Evolutionary conservation across 2,113 vertebrate genomes (phyloP).

Genomic region (Boleophthalmus pectinirostris): DNA sequence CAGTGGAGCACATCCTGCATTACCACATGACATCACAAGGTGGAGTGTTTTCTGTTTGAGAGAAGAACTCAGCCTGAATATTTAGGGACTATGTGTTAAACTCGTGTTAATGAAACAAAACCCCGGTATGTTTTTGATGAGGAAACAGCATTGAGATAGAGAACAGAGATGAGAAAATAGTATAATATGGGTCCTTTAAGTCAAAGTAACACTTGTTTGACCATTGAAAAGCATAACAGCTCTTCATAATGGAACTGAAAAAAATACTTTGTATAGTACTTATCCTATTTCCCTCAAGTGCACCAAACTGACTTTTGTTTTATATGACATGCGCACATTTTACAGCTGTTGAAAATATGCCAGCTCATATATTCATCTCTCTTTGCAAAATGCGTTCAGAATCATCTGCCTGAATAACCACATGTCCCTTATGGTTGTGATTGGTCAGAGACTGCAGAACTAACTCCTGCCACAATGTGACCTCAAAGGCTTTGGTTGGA

Average conservation of each 20-base stretch:
- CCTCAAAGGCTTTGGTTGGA: background rate
- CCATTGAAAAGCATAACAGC: background rate
- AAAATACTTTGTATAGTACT: background rate
- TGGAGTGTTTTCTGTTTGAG: too few species aligned
- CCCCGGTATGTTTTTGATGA: too few species aligned
- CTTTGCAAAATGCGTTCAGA: background rate
- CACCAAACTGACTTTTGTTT: background rate
- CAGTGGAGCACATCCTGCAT: too few species aligned
- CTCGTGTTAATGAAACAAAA: too few species aligned
- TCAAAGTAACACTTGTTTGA: background rate
- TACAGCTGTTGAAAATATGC: background rate
- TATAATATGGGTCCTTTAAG: background rate
- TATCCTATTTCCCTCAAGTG: background rate
- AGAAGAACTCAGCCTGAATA: too few species aligned
- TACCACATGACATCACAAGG: too few species aligned
- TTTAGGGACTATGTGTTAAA: too few species aligned
- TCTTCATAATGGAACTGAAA: background rate
- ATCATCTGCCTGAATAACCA: background rate
- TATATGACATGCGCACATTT: background rate
- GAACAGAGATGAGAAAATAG: too few species aligned
- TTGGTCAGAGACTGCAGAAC: background rate
- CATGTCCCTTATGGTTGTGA: background rate
- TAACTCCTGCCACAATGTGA: conserved; percentile 1
- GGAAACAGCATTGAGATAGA: too few species aligned
- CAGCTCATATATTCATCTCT: background rate